Conservation (phyloP, 1,140 invertebrate species). For the Oncopodura yosiiana region DNA sequence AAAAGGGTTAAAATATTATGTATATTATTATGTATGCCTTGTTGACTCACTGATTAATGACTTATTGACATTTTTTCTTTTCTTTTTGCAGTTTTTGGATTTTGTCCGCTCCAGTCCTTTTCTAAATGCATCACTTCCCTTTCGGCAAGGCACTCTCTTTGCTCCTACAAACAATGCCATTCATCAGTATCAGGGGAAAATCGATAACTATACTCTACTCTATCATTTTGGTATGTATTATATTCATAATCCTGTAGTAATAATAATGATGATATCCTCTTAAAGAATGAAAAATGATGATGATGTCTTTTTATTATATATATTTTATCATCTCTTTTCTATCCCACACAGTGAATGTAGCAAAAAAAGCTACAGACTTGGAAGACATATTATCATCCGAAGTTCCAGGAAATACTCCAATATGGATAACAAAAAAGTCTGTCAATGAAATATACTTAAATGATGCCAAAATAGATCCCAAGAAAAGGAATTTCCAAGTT, state of each 20-base stretch:
- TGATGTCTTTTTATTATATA: not conserved
- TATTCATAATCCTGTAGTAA: not conserved
- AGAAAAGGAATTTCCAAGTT: conserved; percentile 16
- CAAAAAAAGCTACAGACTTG: conserved; percentile 26
- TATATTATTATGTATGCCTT: no score
- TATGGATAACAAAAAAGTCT: conserved; percentile 30
- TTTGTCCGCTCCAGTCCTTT: conserved; percentile 15
- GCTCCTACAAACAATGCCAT: conserved; percentile 33
- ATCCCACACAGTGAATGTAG: conserved; percentile 23
- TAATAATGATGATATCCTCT: not conserved
- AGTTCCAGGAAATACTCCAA: conserved; percentile 31
- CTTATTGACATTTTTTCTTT: not conserved
- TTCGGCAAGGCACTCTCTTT: conserved; percentile 25
- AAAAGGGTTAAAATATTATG: no score
- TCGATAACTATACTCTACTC: conserved; percentile 31
- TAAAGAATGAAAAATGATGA: not conserved
- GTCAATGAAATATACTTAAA: conserved; percentile 27
- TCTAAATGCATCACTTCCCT: conserved; percentile 22
- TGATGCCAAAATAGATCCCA: conserved; percentile 26
- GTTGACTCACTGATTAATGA: no score
- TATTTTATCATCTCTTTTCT: conserved; percentile 1
- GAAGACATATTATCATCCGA: conserved; percentile 30
- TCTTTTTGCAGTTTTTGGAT: conserved; percentile 27
- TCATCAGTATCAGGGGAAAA: conserved; percentile 18
- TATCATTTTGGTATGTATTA: conserved; percentile 33